phyloP scores from a whole-genome alignment of 2,888 invertebrate species.

The Lepeophtheirus nordmannii region DNA sequence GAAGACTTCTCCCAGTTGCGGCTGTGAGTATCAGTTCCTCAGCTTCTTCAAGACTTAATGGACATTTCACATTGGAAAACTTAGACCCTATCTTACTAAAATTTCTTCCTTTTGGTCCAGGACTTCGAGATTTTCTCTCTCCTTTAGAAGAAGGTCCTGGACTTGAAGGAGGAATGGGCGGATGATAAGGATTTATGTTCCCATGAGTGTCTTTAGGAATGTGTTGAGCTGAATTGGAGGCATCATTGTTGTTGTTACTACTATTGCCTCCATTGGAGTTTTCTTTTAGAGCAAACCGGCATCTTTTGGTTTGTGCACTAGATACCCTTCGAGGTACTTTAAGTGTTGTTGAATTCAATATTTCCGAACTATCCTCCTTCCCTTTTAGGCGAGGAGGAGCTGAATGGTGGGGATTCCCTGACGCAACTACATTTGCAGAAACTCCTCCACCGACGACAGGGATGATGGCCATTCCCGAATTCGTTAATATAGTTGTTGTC shows the following conservation, averaged over 20 bases:
- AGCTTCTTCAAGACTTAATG: slow-evolving; percentile 1
- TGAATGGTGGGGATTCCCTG: neutral
- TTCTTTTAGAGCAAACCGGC: slow-evolving; percentile 12
- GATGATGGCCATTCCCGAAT: neutral
- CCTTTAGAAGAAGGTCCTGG: slow-evolving; percentile 1
- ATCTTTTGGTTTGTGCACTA: slow-evolving; percentile 5
- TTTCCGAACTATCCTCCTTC: neutral
- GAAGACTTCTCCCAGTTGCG: neutral
- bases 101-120: neutral
- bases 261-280: neutral
- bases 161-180: slow-evolving; percentile 7
- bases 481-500: neutral
- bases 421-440: neutral
- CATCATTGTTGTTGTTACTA: neutral
- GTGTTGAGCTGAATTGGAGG: neutral
- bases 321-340: slow-evolving; percentile 1
- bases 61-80: neutral
- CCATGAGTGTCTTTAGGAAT: too few species aligned
- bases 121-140: neutral
- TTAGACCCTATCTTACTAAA: neutral
- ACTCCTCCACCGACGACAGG: neutral
- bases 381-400: neutral
- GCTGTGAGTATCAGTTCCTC: neutral
- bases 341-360: neutral
- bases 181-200: neutral